Percentiles rank a stretch among this genome's conserved stretches.
Evolutionary conservation across 2,797 vertebrate genomes (phyloP).

Genomic region (Microctenopoma stevenorrisi): DNA sequence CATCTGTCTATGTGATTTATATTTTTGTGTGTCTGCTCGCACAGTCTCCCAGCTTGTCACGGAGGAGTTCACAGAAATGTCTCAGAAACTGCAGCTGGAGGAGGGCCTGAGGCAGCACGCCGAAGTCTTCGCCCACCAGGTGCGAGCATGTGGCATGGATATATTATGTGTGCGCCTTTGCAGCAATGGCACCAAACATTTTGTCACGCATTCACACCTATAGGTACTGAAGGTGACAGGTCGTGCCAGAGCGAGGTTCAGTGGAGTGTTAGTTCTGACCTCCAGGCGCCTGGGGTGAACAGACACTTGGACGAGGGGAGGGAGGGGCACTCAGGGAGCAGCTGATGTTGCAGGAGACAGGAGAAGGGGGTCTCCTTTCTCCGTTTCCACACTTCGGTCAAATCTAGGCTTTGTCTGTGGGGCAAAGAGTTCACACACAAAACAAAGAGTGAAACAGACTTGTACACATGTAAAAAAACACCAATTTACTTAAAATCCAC

Average conservation of each 20-base stretch:
- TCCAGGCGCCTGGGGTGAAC: slow-evolving; percentile 46
- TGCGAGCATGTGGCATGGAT: slow-evolving; percentile 51
- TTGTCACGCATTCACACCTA: slow-evolving; percentile 72
- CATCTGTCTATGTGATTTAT: not conserved
- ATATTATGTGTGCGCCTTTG: slow-evolving; percentile 30
- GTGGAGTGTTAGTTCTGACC: slow-evolving; percentile 59
- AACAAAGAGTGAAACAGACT: slow-evolving; percentile 58
- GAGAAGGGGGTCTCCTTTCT: slow-evolving; percentile 53
- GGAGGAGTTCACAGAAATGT: slow-evolving; percentile 82
- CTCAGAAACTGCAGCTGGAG: slow-evolving; percentile 85
- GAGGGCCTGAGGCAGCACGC: slow-evolving; percentile 84
- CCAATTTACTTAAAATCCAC: slow-evolving; percentile 57
- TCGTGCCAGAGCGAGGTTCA: slow-evolving; percentile 57
- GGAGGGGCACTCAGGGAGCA: slow-evolving; percentile 26
- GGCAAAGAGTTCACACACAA: slow-evolving; percentile 20
- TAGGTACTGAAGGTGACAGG: slow-evolving; percentile 64
- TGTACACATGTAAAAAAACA: slow-evolving; percentile 48
- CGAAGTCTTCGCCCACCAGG: slow-evolving; percentile 86
- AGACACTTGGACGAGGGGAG: slow-evolving; percentile 24
- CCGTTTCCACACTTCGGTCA: slow-evolving; percentile 70
- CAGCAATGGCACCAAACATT: slow-evolving; percentile 47
- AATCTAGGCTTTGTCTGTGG: slow-evolving; percentile 41
- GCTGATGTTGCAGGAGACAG: slow-evolving; percentile 55
- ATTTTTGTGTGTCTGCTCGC: slow-evolving; percentile 7
- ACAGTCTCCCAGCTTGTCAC: slow-evolving; percentile 84